Percentiles rank a stretch among this genome's conserved stretches.
Conservation (phyloP, 2,797 vertebrate genomes). For the Squalus acanthias region DNA sequence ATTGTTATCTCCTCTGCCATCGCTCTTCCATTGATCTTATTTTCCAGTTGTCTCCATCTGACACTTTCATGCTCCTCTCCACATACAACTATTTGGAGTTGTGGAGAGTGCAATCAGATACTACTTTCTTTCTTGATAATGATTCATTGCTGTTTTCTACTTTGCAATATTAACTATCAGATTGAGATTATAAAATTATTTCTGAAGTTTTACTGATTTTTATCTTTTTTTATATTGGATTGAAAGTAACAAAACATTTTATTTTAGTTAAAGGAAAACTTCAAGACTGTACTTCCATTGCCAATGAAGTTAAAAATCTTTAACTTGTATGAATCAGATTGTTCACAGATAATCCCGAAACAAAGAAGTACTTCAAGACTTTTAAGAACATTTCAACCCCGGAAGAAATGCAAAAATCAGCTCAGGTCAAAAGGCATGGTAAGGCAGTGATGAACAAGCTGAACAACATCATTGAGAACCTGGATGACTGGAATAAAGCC, state of each 20-base stretch:
- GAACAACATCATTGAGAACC: constrained; percentile 40
- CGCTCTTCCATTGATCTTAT: not conserved
- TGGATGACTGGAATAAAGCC: constrained; percentile 40
- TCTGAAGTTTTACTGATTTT: not conserved
- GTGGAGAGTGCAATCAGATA: not conserved
- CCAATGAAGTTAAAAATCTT: too few species aligned
- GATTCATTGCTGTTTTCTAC: not conserved
- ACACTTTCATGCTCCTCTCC: not conserved
- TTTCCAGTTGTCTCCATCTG: not conserved
- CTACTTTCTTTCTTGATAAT: not conserved
- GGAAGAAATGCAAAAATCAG: constrained; percentile 38
- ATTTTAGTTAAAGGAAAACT: not conserved
- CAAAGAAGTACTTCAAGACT: constrained; percentile 43
- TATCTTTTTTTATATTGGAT: not conserved
- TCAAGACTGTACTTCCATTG: too few species aligned
- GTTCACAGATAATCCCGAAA: constrained; percentile 41
- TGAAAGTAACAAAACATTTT: not conserved
- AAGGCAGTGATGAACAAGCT: constrained; percentile 42
- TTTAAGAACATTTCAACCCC: constrained; percentile 39
- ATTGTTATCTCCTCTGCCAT: not conserved
- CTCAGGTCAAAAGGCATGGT: constrained; percentile 41
- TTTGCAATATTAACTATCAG: not conserved
- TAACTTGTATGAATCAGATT: constrained; percentile 39
- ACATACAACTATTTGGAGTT: not conserved
- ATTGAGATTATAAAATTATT: not conserved